These are phyloP conservation scores for Leptobrachium ailaonicum DNA, from an alignment of 2,113 vertebrate genomes.

Conservation along the genomic window DNA sequence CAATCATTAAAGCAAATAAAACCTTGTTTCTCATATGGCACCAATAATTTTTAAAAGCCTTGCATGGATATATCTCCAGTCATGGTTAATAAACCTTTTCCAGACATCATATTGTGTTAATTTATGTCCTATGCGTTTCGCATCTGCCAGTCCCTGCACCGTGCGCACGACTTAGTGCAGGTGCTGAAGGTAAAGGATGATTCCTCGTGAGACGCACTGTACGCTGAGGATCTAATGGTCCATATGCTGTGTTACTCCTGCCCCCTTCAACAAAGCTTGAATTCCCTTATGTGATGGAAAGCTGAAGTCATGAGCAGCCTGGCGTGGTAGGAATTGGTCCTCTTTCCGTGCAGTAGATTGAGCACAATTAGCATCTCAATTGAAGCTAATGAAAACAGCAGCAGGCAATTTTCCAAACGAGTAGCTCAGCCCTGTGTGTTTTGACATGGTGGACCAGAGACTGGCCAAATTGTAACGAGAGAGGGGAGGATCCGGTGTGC, in stretches of 20 bases:
- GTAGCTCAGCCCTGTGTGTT: not conserved
- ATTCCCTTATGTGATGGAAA: not conserved
- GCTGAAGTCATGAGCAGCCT: not conserved
- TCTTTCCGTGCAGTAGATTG: constrained; percentile 20
- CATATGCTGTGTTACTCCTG: not conserved
- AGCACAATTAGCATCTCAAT: constrained; percentile 35
- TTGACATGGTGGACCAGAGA: not conserved
- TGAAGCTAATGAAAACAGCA: constrained; percentile 39
- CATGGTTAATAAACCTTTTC: no score
- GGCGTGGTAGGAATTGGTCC: not conserved
- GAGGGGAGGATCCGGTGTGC: not conserved
- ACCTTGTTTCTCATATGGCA: no score
- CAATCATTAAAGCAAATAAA: no score
- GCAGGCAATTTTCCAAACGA: constrained; percentile 31
- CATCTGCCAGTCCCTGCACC: no score
- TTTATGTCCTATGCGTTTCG: no score
- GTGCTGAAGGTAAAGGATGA: no score
- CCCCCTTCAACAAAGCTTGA: constrained; percentile 13
- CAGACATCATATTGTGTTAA: no score
- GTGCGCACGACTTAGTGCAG: no score
- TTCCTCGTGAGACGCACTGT: no score
- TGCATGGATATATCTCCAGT: no score
- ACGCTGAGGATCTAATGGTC: no score
- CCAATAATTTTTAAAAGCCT: no score
- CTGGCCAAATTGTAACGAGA: not conserved